Percentiles rank a stretch among this genome's conserved stretches.
Conservation (phyloP, 2,888 invertebrate genomes). For the Drosophila tanythrix region DNA sequence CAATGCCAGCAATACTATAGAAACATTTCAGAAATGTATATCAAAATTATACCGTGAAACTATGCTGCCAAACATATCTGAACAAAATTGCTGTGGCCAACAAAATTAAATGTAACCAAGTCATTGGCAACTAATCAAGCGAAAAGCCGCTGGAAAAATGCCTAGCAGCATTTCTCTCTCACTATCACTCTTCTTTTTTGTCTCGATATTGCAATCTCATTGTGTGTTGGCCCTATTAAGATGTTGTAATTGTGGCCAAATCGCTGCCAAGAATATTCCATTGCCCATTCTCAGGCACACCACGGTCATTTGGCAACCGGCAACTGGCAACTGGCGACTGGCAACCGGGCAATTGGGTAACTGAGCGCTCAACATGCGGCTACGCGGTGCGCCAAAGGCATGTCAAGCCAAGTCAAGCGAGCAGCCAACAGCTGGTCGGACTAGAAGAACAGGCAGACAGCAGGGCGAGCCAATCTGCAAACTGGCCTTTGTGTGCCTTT, state of each 20-base stretch:
- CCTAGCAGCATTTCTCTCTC: slow-evolving; percentile 13
- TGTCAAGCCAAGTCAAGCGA: slow-evolving; percentile 66
- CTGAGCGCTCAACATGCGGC: slow-evolving; percentile 58
- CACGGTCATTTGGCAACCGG: slow-evolving; percentile 21
- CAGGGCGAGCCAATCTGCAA: slow-evolving; percentile 59
- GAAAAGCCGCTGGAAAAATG: slow-evolving; percentile 20
- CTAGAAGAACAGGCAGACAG: slow-evolving; percentile 3
- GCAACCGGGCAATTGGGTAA: slow-evolving; percentile 14
- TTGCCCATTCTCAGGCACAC: slow-evolving; percentile 12
- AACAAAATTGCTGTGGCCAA: slow-evolving; percentile 4
- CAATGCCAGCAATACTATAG: background rate
- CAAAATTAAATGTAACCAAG: slow-evolving; percentile 32
- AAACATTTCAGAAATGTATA: slow-evolving; percentile 26
- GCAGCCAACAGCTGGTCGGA: slow-evolving; percentile 19
- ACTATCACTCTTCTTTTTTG: background rate
- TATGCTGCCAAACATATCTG: slow-evolving; percentile 24
- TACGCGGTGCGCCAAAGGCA: slow-evolving; percentile 70
- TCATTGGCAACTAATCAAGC: slow-evolving; percentile 68
- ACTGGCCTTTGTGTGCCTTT: slow-evolving; percentile 57
- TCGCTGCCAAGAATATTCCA: slow-evolving; percentile 66
- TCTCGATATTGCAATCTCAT: background rate
- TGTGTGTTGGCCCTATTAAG: slow-evolving; percentile 54
- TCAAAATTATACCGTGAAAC: slow-evolving; percentile 18
- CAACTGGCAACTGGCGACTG: slow-evolving; percentile 5
- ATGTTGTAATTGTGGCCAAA: slow-evolving; percentile 75